Base-by-base conservation (phyloP, 2,888 invertebrate genomes). In the Tipula confusa region DNA sequence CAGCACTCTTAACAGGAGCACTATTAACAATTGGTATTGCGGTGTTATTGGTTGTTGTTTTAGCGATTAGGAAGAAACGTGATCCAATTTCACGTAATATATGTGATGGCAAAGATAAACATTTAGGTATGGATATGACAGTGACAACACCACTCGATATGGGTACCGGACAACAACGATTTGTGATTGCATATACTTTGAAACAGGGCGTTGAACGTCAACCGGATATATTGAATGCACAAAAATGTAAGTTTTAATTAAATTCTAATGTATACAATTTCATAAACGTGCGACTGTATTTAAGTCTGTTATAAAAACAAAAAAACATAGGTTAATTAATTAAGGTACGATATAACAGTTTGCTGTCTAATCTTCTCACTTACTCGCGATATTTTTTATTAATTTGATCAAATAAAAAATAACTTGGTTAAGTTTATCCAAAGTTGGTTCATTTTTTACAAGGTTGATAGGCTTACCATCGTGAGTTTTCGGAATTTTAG, bases 171-270 rank as follows among this genome's bases (percentile, higher is more conserved):
- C 95, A 96, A 86, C 93, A 95, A 86, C 92, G 95, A 86, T 95
- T 96, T 87, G 96, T 96, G 64, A 96, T 96, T 24, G 95, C 96
- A 11, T 96, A 96, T 86, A 96, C 96, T 11, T 91, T 96, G 85
- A 96, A 96, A 88, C 93, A 94, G 13, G 92, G 92, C n/a, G 92
- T 92, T 38, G 93, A 93, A 86, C 92, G 93, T 38, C 94, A 95
- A 86, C 95, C 95, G 24, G 95, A 96, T 88, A 96, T 96, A 87
- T 91, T 96, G 86, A 96, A 94, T 88, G 94, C 95, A 84, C 95
- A 95, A 86, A 92, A 93, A 91, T 93, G 94, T 92, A 89, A 89
- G 88, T 86, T 64, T 38, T 33, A 33, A n/a, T n/a, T 64, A 24
- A 64, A 11, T 64, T 31, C 7, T 31, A 5, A 7, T 64, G 9